A percentile compares a stretch with the other conserved stretches of the same genome.
These are phyloP conservation scores for Brachyopa scutellaris DNA, from an alignment of 2,888 invertebrate genomes.

Conservation along the genomic window DNA sequence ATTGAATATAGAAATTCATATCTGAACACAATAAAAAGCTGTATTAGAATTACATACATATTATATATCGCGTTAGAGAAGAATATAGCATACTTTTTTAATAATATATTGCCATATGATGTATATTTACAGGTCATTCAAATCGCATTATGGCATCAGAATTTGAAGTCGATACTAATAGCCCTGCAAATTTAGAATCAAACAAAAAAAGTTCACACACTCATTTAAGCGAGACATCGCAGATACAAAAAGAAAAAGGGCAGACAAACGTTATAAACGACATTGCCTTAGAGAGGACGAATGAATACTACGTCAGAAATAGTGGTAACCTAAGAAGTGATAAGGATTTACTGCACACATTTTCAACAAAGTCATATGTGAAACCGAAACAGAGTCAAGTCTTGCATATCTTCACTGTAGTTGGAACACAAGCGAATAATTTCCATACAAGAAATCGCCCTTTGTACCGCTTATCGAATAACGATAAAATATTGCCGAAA, in stretches of 20 bases:
- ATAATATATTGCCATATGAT: neutral
- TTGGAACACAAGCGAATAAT: neutral
- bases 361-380: neutral
- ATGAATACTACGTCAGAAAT: neutral
- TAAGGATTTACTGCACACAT: neutral
- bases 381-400: neutral
- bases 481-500: neutral
- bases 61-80: neutral
- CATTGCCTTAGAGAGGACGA: neutral
- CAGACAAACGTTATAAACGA: neutral
- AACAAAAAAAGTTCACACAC: neutral
- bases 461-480: conserved; percentile 9
- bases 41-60: neutral
- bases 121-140: conserved; percentile 37
- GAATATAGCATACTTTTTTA: neutral
- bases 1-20: no score
- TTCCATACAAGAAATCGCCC: neutral
- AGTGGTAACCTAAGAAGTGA: neutral
- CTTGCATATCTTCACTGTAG: neutral
- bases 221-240: neutral
- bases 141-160: conserved; percentile 55
- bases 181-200: conserved; percentile 24
- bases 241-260: neutral
- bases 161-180: conserved; percentile 36
- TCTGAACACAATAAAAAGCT: neutral